Conservation (phyloP, 23 tunicate genomes). For the Halocynthia aurantium region DNA sequence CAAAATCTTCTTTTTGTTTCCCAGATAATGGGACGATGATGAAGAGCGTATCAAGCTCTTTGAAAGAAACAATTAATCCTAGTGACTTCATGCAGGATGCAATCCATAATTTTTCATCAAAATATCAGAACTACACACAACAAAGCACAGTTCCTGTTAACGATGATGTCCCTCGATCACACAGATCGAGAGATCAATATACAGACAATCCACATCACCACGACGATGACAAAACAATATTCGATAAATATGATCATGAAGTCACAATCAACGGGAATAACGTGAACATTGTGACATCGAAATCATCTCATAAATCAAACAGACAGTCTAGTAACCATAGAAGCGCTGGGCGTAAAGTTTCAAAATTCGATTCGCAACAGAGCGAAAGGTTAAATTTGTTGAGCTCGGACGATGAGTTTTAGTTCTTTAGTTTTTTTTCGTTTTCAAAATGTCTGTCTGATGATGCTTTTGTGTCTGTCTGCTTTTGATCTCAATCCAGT, state of each 20-base stretch:
- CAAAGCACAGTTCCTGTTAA: constrained; percentile 30
- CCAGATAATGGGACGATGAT: constrained; percentile 39
- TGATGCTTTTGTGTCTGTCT: not conserved
- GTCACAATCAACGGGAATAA: not conserved
- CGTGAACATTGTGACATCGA: constrained; percentile 9
- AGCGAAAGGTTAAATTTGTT: constrained; percentile 42
- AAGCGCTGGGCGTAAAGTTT: not conserved
- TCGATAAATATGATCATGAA: not conserved
- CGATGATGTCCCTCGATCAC: not conserved
- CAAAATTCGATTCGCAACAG: not conserved
- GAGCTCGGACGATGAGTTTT: constrained; percentile 70
- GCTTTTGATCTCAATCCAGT: too few species aligned
- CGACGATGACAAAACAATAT: too few species aligned
- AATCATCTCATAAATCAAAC: not conserved
- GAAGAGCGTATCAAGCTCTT: constrained; percentile 70
- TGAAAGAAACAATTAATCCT: constrained; percentile 72
- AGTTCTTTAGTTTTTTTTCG: not conserved
- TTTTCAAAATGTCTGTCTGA: not conserved
- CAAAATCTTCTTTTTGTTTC: not conserved
- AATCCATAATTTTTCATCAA: constrained; percentile 70
- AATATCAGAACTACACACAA: constrained; percentile 71
- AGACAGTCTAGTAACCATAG: not conserved
- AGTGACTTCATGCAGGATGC: constrained; percentile 83
- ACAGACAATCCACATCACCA: not conserved
- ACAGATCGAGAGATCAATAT: not conserved